Base-by-base conservation (phyloP, 2,888 invertebrate genomes). In the Cephalotes varians region DNA sequence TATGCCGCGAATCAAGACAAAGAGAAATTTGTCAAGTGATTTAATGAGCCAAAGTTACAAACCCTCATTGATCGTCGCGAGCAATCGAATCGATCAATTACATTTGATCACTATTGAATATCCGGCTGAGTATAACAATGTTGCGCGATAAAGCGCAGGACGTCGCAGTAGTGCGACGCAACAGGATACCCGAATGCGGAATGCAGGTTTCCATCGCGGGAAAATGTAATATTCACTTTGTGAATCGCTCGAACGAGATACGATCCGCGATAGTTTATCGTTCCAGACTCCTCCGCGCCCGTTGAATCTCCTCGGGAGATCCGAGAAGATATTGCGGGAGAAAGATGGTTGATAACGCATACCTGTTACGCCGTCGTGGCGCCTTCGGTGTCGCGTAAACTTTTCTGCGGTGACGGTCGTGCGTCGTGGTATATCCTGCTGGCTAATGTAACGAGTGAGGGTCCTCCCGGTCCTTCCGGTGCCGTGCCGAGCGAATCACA, bases 301-400 rank as follows among this genome's bases (percentile, higher is more conserved):
- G 15, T 49, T 49, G 18, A 73, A 65, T 64, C n/a, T n/a, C 15
- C 28, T 37, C 72, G 25, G 5, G 31, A 60, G 40, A 31, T 34
- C 21, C 31, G 34, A 25, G 65, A n/a, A 65, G 25, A 21, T 37
- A 25, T 37, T n/a, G n/a, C 18, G 37, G 51, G 37, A 56, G 44
- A 73, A 73, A 62, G 40, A 62, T 73, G 21, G 44, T 58, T 56
- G 56, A 69, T 77, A 56, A n/a, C 58, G 56, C 82, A 31, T 88
- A 88, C 88, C 88, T 88, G 88, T 88, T 88, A 88, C 88, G 74
- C 87, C 85, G 87, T 58, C 47, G 73, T 49, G 67, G n/a, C 69
- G 62, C 18, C 40, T 74, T 31, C 44, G 10, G 60, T 74, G 80
- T 77, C 81, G 82, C 73, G 76, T 40, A 21, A n/a, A 81, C 21